Evolutionary conservation across 2,797 vertebrate genomes (phyloP).

Genomic region (Acomys russatus): DNA sequence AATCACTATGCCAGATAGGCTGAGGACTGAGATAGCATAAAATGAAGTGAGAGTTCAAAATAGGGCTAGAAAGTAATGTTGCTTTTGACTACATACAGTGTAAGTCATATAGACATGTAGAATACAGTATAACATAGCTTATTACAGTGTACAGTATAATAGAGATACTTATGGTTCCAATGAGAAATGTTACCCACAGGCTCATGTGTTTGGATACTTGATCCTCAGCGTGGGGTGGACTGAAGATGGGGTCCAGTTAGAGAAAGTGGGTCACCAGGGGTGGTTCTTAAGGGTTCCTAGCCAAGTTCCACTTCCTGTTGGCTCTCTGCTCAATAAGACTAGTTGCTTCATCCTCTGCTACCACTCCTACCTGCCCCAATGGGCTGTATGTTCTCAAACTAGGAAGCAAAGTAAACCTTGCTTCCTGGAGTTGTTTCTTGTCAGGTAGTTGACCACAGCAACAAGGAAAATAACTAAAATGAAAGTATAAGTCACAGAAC

Average conservation of each 20-base stretch:
- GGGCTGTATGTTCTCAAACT: background rate
- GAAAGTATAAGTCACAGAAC: background rate
- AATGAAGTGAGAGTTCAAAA: constrained; percentile 50
- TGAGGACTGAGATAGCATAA: constrained; percentile 21
- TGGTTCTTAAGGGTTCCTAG: background rate
- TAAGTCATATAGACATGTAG: background rate
- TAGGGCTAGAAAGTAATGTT: constrained; percentile 34
- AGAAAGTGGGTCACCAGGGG: background rate
- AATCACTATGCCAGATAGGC: constrained; percentile 6
- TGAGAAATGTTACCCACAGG: background rate
- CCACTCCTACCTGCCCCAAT: too few species aligned
- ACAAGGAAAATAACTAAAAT: background rate
- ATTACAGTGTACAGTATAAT: background rate
- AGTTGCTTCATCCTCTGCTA: background rate
- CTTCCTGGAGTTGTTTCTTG: background rate
- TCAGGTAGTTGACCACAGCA: background rate
- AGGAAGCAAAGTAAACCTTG: background rate
- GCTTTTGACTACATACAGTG: background rate
- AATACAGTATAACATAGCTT: background rate
- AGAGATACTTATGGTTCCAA: background rate
- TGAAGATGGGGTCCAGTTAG: background rate
- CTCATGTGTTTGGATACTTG: background rate
- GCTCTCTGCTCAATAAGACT: background rate
- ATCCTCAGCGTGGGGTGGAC: background rate
- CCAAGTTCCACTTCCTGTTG: background rate